Evolutionary conservation across 1,140 invertebrate genomes (phyloP).

Genomic region (Brachionus sp.): DNA sequence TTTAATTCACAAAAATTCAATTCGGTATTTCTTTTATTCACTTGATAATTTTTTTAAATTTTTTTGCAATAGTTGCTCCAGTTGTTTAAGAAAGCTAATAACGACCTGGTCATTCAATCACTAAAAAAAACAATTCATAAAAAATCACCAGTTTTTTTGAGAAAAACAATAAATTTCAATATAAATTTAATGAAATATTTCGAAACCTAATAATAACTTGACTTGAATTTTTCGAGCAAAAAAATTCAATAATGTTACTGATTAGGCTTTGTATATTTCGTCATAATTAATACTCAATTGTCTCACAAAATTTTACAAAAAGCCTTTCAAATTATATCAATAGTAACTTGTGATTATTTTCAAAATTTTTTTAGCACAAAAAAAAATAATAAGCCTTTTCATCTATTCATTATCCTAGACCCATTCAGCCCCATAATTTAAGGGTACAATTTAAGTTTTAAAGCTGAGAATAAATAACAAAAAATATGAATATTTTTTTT

Average conservation of each 20-base stretch:
- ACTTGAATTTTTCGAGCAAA: background rate
- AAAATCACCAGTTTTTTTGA: background rate
- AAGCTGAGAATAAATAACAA: background rate
- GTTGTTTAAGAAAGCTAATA: background rate
- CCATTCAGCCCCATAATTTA: background rate
- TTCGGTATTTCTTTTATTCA: background rate
- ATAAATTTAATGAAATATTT: slow-evolving; percentile 2
- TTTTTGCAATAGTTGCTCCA: background rate
- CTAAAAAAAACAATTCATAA: background rate
- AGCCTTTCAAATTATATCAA: background rate
- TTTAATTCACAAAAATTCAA: background rate
- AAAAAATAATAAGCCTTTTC: background rate
- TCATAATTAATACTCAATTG: background rate
- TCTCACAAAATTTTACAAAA: background rate
- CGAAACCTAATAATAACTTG: background rate
- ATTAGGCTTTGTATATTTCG: background rate
- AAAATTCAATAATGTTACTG: background rate
- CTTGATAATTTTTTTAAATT: background rate
- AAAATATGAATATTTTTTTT: background rate
- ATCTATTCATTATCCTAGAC: background rate
- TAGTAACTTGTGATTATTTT: background rate
- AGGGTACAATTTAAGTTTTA: background rate
- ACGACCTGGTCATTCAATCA: background rate
- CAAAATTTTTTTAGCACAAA: background rate
- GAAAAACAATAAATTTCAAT: background rate